These are phyloP conservation scores for Dipodomys spectabilis DNA, from an alignment of 2,113 vertebrate species.

Conservation along the genomic window DNA sequence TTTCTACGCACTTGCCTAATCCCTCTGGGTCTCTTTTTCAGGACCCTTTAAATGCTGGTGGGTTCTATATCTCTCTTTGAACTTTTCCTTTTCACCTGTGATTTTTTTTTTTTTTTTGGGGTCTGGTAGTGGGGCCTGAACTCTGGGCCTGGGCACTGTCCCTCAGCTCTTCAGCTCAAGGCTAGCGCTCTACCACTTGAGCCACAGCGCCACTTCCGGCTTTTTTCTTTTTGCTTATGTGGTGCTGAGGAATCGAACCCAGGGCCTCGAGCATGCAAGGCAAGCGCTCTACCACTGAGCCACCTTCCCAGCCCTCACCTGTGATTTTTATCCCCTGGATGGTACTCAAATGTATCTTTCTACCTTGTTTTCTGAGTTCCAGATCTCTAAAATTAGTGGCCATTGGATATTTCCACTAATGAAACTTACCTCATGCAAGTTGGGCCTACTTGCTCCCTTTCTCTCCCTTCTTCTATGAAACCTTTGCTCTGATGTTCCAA, in stretches of 20 bases:
- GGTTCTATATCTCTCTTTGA: neutral
- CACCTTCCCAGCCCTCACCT: too few relatives aligned
- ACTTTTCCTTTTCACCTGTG: neutral
- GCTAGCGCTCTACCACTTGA: too few relatives aligned
- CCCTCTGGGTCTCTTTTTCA: neutral
- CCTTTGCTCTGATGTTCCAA: neutral
- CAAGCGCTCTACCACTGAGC: too few relatives aligned
- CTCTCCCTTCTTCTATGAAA: rapidly evolving
- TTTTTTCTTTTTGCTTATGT: too few relatives aligned
- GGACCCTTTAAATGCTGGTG: neutral
- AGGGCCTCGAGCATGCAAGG: too few relatives aligned
- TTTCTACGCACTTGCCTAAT: neutral
- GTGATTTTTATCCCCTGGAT: neutral
- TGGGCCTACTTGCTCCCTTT: rapidly evolving
- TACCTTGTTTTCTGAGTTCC: neutral
- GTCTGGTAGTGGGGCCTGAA: too few relatives aligned
- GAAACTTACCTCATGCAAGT: neutral
- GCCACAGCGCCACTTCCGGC: too few relatives aligned
- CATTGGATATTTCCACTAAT: neutral
- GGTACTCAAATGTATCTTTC: neutral
- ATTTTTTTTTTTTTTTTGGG: too few relatives aligned
- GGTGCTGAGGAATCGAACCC: too few relatives aligned
- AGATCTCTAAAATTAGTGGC: neutral
- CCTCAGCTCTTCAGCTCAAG: too few relatives aligned
- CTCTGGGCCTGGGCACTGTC: too few relatives aligned